Evolutionary conservation across 2,797 vertebrate genomes (phyloP).

Genomic region (Falco biarmicus): DNA sequence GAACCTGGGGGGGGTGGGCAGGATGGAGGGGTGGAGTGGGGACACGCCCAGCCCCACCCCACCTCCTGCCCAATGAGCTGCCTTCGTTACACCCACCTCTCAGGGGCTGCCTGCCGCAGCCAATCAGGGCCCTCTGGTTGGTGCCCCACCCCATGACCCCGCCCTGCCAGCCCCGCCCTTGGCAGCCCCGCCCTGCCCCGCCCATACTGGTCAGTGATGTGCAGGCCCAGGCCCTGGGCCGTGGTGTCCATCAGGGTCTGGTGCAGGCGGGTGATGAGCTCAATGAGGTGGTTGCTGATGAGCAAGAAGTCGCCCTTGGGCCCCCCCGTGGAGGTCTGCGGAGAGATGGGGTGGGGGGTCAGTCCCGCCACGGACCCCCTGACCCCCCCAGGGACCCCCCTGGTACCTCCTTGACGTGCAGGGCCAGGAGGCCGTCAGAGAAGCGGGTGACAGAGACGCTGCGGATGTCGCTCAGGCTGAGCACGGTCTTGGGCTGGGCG

Average conservation of each 20-base stretch:
- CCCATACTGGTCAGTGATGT: constrained; percentile 77
- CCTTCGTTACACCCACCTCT: not conserved
- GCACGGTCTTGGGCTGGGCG: constrained; percentile 68
- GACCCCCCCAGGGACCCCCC: not conserved
- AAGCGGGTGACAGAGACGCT: constrained; percentile 73
- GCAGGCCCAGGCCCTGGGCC: constrained; percentile 55
- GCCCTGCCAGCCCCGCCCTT: not conserved
- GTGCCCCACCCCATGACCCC: not conserved
- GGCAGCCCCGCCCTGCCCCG: not conserved
- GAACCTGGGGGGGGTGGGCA: constrained; percentile 56
- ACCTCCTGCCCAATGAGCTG: not conserved
- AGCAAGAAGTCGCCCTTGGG: constrained; percentile 78
- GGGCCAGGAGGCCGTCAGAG: constrained; percentile 74
- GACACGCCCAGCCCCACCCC: fast-evolving
- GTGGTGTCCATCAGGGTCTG: constrained; percentile 59
- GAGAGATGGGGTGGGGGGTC: not conserved
- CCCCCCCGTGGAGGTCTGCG: constrained; percentile 54
- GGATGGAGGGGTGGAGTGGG: too few species aligned
- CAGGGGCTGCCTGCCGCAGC: too few species aligned
- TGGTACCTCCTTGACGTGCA: constrained; percentile 79
- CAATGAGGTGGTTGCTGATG: constrained; percentile 75
- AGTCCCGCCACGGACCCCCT: not conserved
- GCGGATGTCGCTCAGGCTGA: constrained; percentile 67
- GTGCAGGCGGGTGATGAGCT: constrained; percentile 75
- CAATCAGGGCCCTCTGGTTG: not conserved